Evolutionary conservation across 1,140 invertebrate genomes (phyloP).

Genomic region (Habropoda laboriosa): DNA sequence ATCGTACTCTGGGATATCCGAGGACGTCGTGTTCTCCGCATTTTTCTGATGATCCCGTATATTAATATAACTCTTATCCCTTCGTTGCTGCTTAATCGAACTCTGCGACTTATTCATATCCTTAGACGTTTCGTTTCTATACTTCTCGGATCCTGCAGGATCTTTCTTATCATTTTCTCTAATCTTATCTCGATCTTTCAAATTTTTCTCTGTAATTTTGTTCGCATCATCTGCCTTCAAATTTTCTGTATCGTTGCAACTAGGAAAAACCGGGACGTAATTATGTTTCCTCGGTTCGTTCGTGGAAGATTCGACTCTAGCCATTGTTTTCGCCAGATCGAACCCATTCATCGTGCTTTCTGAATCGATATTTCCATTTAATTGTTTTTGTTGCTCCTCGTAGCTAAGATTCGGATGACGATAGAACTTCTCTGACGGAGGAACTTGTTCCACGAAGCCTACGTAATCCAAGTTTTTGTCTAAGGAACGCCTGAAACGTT

Average conservation of each 20-base stretch:
- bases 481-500: slow-evolving; percentile 42
- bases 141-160: no score
- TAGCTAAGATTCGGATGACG: slow-evolving; percentile 26
- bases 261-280: background rate
- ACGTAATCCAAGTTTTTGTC: background rate
- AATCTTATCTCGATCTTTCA: background rate
- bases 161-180: background rate
- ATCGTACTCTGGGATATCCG: slow-evolving; percentile 52
- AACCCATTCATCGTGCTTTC: background rate
- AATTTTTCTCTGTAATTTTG: background rate
- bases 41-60: slow-evolving; percentile 28
- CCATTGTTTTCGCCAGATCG: background rate
- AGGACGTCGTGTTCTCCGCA: background rate
- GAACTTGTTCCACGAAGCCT: background rate
- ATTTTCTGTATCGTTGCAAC: background rate
- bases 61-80: background rate
- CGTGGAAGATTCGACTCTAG: background rate
- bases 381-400: slow-evolving; percentile 8
- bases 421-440: slow-evolving; percentile 15
- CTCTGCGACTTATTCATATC: background rate
- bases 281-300: background rate
- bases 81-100: background rate
- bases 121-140: background rate
- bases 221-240: background rate
- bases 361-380: background rate